These are phyloP conservation scores for Drosophila dives DNA, from an alignment of 2,888 invertebrate genomes.

Conservation along the genomic window DNA sequence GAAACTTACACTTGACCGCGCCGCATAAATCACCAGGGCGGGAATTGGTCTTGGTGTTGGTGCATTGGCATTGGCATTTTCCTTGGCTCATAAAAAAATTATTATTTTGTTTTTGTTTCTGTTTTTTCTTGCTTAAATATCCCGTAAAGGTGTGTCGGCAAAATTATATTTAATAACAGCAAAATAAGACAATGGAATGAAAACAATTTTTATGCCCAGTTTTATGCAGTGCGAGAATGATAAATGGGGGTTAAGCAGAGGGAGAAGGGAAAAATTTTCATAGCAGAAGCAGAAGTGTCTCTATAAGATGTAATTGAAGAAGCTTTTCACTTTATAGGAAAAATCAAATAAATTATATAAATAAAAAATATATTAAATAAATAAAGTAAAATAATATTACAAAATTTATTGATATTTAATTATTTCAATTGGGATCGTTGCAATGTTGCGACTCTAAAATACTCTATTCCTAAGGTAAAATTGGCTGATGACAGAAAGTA, in stretches of 20 bases:
- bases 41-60: conserved; percentile 26
- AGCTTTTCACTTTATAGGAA: neutral
- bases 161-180: conserved; percentile 74
- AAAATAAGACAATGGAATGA: conserved; percentile 71
- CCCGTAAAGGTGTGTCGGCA: conserved; percentile 60
- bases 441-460: neutral
- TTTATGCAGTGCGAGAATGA: neutral
- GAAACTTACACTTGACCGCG: conserved; percentile 79
- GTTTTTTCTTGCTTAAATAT: conserved; percentile 24
- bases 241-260: neutral
- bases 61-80: conserved; percentile 43
- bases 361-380: neutral
- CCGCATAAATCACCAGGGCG: conserved; percentile 70
- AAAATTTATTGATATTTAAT: neutral
- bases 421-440: neutral
- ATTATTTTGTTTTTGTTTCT: conserved; percentile 11
- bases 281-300: conserved; percentile 2
- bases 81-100: conserved; percentile 66
- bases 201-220: conserved; percentile 30
- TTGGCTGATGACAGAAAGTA: neutral
- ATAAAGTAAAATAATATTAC: neutral
- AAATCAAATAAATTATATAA: neutral
- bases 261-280: neutral
- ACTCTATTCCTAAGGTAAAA: neutral
- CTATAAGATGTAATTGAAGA: neutral